Evolutionary conservation across 1,140 invertebrate species (phyloP), one percentile per base, ranked within the genome.

Genomic region (Meloidogyne hapla): DNA sequence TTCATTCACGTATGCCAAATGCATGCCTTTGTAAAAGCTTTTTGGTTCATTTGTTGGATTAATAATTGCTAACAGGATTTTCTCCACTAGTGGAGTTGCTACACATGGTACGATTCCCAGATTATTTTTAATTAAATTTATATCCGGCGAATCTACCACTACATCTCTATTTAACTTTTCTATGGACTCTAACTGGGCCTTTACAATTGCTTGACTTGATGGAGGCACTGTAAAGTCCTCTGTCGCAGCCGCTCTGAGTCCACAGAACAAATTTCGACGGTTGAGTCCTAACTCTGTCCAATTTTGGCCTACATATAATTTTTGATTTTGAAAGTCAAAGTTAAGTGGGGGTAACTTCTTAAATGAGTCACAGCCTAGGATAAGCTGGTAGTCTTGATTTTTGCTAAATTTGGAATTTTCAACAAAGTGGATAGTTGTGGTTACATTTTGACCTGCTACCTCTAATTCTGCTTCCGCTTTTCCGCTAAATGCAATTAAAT

Each of bases 1-100:
- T 26, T 68, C 66, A 68, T 68, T 26, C n/a, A 23, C 66, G 26
- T 68, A 68, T 26, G 66, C 66, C 9, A 68, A 9, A 13, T 68
- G 21, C 66, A n/a, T 26, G n/a, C 21, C 66, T 40, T 10, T 26
- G 18, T 6, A 38, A n/a, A n/a, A n/a, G n/a, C n/a, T n/a, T 26
- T 68, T 68, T 6, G 66, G 25, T 68, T 26, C 66, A 21, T 26
- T 68, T 6, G 66, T 68, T 2, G 66, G 66, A 26, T 68, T 71
- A 10, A 56, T 15, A 18, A 71, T 18, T 23, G 45, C 38, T 6
- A 71, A 8, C n/a, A n/a, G n/a, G n/a, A n/a, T n/a, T n/a, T n/a
- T n/a, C n/a, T n/a, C n/a, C n/a, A n/a, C n/a, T n/a, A n/a, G n/a
- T n/a, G n/a, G n/a, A n/a, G n/a, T n/a, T 10, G 38, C 42, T 26